Evolutionary conservation across 1,140 invertebrate genomes (phyloP).

Genomic region (Drosophila watanabei): DNA sequence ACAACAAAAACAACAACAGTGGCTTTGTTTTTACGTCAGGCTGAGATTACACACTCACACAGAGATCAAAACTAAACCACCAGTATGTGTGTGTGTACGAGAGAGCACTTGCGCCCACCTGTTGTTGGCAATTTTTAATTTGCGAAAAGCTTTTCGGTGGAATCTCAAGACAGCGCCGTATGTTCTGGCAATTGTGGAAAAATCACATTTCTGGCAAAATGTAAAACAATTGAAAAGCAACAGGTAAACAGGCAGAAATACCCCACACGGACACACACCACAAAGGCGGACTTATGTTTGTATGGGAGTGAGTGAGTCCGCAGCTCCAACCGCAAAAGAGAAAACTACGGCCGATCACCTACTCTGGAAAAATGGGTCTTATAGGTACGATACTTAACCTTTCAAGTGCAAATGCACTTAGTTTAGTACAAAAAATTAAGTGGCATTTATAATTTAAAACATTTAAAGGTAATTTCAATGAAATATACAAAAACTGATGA

Average conservation of each 20-base stretch:
- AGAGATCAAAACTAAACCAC: constrained; percentile 20
- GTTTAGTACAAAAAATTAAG: not conserved
- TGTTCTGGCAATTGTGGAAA: constrained; percentile 72
- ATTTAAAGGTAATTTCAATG: not conserved
- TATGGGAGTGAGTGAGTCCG: constrained; percentile 48
- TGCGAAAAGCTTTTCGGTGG: constrained; percentile 46
- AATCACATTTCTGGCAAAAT: constrained; percentile 61
- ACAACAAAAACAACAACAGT: constrained; percentile 40
- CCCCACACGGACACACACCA: constrained; percentile 33
- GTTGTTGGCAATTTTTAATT: constrained; percentile 59
- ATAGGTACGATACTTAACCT: not conserved
- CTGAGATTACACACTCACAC: constrained; percentile 44
- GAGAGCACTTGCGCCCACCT: constrained; percentile 48
- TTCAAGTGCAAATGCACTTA: constrained; percentile 18
- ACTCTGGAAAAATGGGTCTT: constrained; percentile 22
- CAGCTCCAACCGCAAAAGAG: constrained; percentile 72
- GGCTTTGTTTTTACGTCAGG: constrained; percentile 57
- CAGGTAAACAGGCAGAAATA: constrained; percentile 69
- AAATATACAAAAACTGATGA: not conserved
- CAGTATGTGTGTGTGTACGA: constrained; percentile 13
- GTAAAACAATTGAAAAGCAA: constrained; percentile 78
- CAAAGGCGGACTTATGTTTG: constrained; percentile 40
- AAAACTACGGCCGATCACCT: constrained; percentile 74
- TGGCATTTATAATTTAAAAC: not conserved
- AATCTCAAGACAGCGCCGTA: constrained; percentile 52